Percentiles rank a stretch among this genome's conserved stretches.
Conservation (phyloP, 2,113 vertebrate genomes). For the Nesogale talazaci region DNA sequence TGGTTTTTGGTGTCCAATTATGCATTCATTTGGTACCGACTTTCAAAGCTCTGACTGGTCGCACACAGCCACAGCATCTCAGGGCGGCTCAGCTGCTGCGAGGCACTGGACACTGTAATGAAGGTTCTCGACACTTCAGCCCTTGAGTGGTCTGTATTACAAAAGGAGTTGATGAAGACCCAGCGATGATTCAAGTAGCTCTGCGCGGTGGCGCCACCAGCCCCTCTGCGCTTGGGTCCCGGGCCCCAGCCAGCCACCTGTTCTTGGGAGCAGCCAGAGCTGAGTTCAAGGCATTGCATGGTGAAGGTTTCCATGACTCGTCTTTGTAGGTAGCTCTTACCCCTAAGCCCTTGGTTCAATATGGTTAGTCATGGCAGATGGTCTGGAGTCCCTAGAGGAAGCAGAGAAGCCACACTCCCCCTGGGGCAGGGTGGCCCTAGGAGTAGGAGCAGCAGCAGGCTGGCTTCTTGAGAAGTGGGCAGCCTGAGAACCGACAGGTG, state of each 20-base stretch:
- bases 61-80: constrained; percentile 60
- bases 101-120: constrained; percentile 83
- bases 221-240: constrained; percentile 88
- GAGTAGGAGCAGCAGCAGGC: not conserved
- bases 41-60: constrained; percentile 70
- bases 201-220: constrained; percentile 81
- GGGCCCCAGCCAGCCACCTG: constrained; percentile 71
- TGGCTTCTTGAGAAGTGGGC: constrained; percentile 57
- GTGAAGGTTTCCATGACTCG: constrained; percentile 82
- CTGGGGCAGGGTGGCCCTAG: not conserved
- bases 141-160: constrained; percentile 88
- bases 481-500: constrained; percentile 40
- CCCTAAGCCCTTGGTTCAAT: constrained; percentile 84
- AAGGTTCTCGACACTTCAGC: constrained; percentile 88
- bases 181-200: constrained; percentile 86
- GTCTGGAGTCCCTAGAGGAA: constrained; percentile 76
- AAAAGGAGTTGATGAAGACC: constrained; percentile 85
- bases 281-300: constrained; percentile 84
- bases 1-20: constrained; percentile 80
- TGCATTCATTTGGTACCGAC: constrained; percentile 75
- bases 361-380: constrained; percentile 63
- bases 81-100: constrained; percentile 82
- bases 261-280: constrained; percentile 69
- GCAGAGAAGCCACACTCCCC: constrained; percentile 70
- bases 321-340: constrained; percentile 83